Base-by-base conservation (phyloP, 1,140 invertebrate genomes). In the Steinernema khuongi region DNA sequence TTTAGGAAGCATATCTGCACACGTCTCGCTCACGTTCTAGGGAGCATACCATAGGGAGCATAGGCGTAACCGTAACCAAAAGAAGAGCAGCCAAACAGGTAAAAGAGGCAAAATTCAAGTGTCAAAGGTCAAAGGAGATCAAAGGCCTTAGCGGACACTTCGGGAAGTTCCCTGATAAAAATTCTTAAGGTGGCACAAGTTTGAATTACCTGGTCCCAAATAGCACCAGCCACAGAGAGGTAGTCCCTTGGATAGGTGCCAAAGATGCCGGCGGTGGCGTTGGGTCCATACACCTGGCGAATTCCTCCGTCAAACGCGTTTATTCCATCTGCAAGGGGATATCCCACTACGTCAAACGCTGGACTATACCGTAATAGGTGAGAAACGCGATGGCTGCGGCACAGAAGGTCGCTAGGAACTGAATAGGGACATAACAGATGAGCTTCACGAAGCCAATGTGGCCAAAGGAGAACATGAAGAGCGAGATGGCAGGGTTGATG, bases 161-260 rank as follows among this genome's bases (percentile, higher is more conserved):
- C n/a, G n/a, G n/a, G n/a, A n/a, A n/a, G n/a, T n/a, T n/a, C n/a
- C n/a, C n/a, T n/a, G n/a, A n/a, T n/a, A n/a, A n/a, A n/a, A n/a
- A n/a, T n/a, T n/a, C n/a, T n/a, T n/a, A n/a, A n/a, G n/a, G n/a
- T n/a, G n/a, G n/a, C n/a, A n/a, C n/a, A n/a, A n/a, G n/a, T n/a
- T n/a, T n/a, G n/a, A n/a, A n/a, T n/a, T 83, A 89, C 87, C 85
- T 89, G 88, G 78, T 89, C 89, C 14, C 84, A 79, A 41, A 89
- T 77, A n/a, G 85, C 86, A 31, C 82, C 87, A 28, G 74, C 72
- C 17, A 86, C 80, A 4, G 87, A 83, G 0, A 89, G 77, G 74
- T 85, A 86, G 1, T 78, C 44, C 7, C 83, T 81, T 1, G 90
- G 90, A 79, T 88, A 90, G 0, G 89, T 90, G 26, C 88, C 85